A percentile compares a stretch with the other conserved stretches of the same genome.
phyloP scores from a whole-genome alignment of 2,113 vertebrate genomes.

The Archocentrus centrarchus region DNA sequence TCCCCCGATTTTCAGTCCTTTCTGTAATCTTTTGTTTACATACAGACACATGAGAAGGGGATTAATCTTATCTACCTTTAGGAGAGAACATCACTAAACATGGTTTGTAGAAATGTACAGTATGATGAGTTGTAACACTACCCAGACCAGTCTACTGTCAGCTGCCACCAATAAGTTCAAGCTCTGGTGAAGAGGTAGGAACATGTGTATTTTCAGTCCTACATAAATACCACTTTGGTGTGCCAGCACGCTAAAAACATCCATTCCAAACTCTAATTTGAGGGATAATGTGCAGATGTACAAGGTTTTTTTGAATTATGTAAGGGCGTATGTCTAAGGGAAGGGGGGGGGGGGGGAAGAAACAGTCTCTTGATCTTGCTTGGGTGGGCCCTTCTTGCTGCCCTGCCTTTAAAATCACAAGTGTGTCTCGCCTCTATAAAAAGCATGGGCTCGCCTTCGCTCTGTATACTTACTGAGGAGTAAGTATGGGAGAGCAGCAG shows the following conservation, averaged over 20 bases:
- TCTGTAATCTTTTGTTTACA: not conserved
- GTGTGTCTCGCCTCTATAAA: slow-evolving; percentile 71
- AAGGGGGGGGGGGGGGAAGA: slow-evolving; percentile 41
- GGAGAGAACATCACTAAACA: not conserved
- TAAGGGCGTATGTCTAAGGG: slow-evolving; percentile 72
- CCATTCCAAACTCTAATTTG: slow-evolving; percentile 79
- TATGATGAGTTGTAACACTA: slow-evolving; percentile 7
- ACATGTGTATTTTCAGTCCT: slow-evolving; percentile 70
- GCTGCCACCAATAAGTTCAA: slow-evolving; percentile 51
- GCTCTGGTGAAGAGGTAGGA: slow-evolving; percentile 46
- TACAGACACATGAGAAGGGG: not conserved
- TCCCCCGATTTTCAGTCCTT: no score
- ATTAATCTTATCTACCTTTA: not conserved
- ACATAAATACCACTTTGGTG: slow-evolving; percentile 77
- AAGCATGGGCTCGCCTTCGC: slow-evolving; percentile 55
- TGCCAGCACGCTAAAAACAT: slow-evolving; percentile 78
- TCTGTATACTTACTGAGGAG: slow-evolving; percentile 73
- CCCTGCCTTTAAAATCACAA: slow-evolving; percentile 72
- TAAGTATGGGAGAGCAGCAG: slow-evolving; percentile 64
- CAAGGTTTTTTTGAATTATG: slow-evolving; percentile 75
- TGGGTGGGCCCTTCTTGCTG: slow-evolving; percentile 77
- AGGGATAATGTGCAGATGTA: slow-evolving; percentile 78
- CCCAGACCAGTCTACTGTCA: slow-evolving; percentile 47
- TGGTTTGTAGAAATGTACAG: slow-evolving; percentile 1
- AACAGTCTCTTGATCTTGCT: slow-evolving; percentile 70